phyloP scores from a whole-genome alignment of 64 coral and sea anemone species.

The Catalaphyllia jardinei region DNA sequence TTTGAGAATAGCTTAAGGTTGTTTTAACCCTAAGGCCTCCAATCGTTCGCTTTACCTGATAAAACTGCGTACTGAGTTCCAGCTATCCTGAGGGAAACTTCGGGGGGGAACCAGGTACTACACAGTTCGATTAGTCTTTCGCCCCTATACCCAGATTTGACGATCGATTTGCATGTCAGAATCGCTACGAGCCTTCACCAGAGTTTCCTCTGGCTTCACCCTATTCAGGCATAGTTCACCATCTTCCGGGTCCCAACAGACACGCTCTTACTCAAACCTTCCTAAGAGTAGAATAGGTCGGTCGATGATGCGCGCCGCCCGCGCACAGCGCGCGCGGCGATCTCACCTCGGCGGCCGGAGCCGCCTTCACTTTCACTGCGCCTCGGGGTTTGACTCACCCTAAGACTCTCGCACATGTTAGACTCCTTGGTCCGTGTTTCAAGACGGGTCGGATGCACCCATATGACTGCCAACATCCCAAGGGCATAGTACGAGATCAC shows the following conservation, averaged over 20 bases:
- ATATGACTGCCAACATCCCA: slow-evolving; percentile 22
- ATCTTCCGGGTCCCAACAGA: too few species aligned
- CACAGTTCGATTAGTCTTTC: too few species aligned
- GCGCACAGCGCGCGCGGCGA: not conserved
- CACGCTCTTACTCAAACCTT: too few species aligned
- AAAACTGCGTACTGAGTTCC: too few species aligned
- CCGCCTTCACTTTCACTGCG: not conserved
- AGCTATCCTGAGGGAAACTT: too few species aligned
- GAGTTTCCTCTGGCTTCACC: slow-evolving; percentile 81
- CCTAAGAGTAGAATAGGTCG: too few species aligned
- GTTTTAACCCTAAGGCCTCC: too few species aligned
- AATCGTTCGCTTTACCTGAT: too few species aligned
- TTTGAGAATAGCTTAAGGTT: too few species aligned
- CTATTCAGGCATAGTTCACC: slow-evolving; percentile 6
- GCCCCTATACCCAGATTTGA: slow-evolving; percentile 73
- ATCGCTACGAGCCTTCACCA: slow-evolving; percentile 86
- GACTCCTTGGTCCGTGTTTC: slow-evolving; percentile 64
- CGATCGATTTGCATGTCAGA: slow-evolving; percentile 88
- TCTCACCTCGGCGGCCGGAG: not conserved
- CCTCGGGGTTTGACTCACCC: slow-evolving; percentile 35
- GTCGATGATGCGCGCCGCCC: not conserved
- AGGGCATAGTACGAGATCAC: slow-evolving; percentile 23
- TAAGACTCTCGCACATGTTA: slow-evolving; percentile 66
- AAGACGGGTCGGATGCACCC: slow-evolving; percentile 23
- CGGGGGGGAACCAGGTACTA: too few species aligned